Evolutionary conservation across 2,888 invertebrate species (phyloP), one percentile per base, ranked within the genome.

Genomic region (Dryocosmus kuriphilus): DNA sequence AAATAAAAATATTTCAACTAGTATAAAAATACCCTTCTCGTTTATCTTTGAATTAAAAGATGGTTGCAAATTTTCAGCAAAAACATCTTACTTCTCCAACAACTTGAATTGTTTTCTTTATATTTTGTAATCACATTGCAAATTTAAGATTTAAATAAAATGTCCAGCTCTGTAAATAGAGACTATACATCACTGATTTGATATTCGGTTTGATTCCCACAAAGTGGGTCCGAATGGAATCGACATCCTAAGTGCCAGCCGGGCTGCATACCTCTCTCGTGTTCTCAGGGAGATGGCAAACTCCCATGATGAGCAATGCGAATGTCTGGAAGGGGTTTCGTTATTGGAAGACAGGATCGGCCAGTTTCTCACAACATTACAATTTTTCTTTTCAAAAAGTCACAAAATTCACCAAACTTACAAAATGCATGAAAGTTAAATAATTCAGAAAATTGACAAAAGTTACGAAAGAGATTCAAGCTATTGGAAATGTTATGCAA

Each of bases 221-320:
- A 19, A 30, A 79, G 79, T 81, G 80, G 81, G 78, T 77, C 78
- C 82, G 82, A 89, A 89, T 87, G 85, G 84, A 85, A 85, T 89
- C 89, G 85, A 86, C 89, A 89, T 91, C 89, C 91, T 89, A 91
- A 91, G 91, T 91, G 91, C 89, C 89, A 91, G 89, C 88, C 90
- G 86, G 89, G 85, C 91, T 91, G 91, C 91, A 91, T 91, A 91
- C 91, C 91, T 91, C 90, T 90, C 86, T 87, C 88, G 83, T 87
- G 86, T 87, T 86, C 86, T 86, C 84, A 82, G 82, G 85, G 86
- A 87, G 87, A 85, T 85, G 89, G 86, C 85, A 88, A 88, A 87
- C 85, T 87, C 86, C 88, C 85, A 84, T 86, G 86, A 87, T 86
- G 88, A 89, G 87, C 86, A 88, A 88, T 84, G 86, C 82, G 85